Evolutionary conservation across 1,140 invertebrate genomes (phyloP), one percentile per base, ranked within the genome.

Genomic region (Sinella curviseta): DNA sequence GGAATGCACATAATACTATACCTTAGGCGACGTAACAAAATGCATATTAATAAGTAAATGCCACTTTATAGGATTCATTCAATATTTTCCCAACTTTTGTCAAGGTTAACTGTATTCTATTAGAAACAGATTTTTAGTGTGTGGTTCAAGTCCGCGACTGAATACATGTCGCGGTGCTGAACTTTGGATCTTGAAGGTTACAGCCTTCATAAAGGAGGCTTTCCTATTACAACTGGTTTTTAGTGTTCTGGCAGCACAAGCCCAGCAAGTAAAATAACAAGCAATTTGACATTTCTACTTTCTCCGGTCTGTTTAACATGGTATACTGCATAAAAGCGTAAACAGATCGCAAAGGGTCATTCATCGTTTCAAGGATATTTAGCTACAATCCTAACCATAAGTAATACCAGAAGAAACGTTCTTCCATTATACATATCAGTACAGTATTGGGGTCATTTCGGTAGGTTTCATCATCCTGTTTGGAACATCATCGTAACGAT

Each of bases 241-340:
- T n/a, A n/a, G n/a, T n/a, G n/a, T n/a, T n/a, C n/a, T n/a, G n/a
- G n/a, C n/a, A n/a, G n/a, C n/a, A n/a, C n/a, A n/a, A n/a, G n/a
- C n/a, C n/a, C n/a, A n/a, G n/a, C n/a, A n/a, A n/a, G n/a, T n/a
- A n/a, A n/a, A n/a, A n/a, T n/a, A n/a, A n/a, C n/a, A n/a, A n/a
- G n/a, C n/a, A n/a, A n/a, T n/a, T 26, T 65, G 57, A 65, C 57
- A 65, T 65, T 65, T 65, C 57, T 26, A 26, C 24, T 65, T 65
- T 65, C 24, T 26, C 57, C 57, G 57, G 57, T 65, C 57, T 65
- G 57, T 17, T 65, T 65, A 65, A n/a, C 57, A 65, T 65, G 57
- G 57, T 65, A 65, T 65, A 65, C 57, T 17, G 57, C 24, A 65
- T 65, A 65, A 65, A 16, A n/a, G 57, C 26, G 57, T 65, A 65